Base-by-base conservation (phyloP, 2,888 invertebrate genomes). In the Dascillus cervinus region DNA sequence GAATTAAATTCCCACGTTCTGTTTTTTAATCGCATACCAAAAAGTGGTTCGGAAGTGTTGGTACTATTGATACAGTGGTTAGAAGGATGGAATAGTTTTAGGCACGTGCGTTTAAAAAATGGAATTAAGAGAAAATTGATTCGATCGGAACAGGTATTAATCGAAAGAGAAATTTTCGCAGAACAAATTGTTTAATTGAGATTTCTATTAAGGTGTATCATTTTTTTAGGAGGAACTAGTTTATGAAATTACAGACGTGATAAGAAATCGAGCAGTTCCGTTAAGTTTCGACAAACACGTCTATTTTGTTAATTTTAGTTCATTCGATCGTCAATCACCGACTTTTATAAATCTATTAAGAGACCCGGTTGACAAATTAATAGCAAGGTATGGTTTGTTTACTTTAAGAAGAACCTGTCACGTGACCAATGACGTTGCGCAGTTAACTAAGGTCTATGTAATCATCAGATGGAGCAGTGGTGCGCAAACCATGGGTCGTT, bases 1-100 rank as follows among this genome's bases (percentile, higher is more conserved):
- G 66, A 66, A 43, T 59, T 66, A 25, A 70, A 68, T 50, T 61
- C 63, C 28, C 64, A 72, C 49, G 62, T 73, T 33, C 49, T 78
- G 29, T 71, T 78, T 60, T 66, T 77, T 47, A 77, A 77, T 43
- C 62, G 71, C 22, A 66, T 77, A 8, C 76, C 77, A 1, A 71
- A 72, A 44, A 69, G 73, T 22, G 77, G 77, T 8, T 69, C 73
- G 3, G 76, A 76, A 53, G 62, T 74, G 47, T 53, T 77, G 28
- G 69, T 75, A n/a, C 55, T 75, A 38, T 57, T 77, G 13, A 49
- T 78, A 32, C 72, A 76, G 48, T 69, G 70, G 55, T 58, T 77
- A 34, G 72, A 75, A 50, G 72, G 72, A n/a, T 52, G 53, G 40
- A 77, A 77, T 53, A 69, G 66, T 32, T 78, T 73, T 49, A 67